These are phyloP conservation scores for Drosophila nannoptera DNA, from an alignment of 1,140 invertebrate genomes.

Conservation along the genomic window DNA sequence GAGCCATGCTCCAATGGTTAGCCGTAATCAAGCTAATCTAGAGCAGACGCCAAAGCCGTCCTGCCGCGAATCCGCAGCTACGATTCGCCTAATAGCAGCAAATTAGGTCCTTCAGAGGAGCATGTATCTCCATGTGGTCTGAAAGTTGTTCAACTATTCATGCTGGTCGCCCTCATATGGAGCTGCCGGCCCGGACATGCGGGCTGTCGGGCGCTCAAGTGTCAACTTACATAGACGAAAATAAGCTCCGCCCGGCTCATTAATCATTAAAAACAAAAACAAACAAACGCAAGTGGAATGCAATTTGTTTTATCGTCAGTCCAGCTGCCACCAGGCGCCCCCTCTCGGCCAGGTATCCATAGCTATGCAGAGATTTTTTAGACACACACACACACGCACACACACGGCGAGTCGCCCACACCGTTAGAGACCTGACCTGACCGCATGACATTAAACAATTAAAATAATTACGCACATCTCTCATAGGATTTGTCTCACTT, in stretches of 20 bases:
- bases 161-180: constrained; percentile 45
- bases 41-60: too few species aligned
- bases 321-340: not conserved
- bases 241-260: constrained; percentile 47
- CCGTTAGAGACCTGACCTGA: constrained; percentile 48
- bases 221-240: constrained; percentile 53
- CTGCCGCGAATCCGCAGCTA: constrained; percentile 13
- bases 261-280: constrained; percentile 65
- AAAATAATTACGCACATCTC: constrained; percentile 75
- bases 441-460: constrained; percentile 78
- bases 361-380: constrained; percentile 55
- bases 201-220: constrained; percentile 43
- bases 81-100: constrained; percentile 48
- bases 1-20: too few species aligned
- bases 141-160: constrained; percentile 59
- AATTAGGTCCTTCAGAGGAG: constrained; percentile 40
- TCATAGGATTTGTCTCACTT: constrained; percentile 67
- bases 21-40: too few species aligned
- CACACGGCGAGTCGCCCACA: constrained; percentile 21
- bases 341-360: constrained; percentile 15
- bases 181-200: constrained; percentile 13
- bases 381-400: constrained; percentile 2
- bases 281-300: constrained; percentile 58
- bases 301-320: constrained; percentile 67
- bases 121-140: constrained; percentile 20